A percentile compares a stretch with the other conserved stretches of the same genome.
Conservation (phyloP, 2,113 vertebrate species). For the Pseudopipra pipra region DNA sequence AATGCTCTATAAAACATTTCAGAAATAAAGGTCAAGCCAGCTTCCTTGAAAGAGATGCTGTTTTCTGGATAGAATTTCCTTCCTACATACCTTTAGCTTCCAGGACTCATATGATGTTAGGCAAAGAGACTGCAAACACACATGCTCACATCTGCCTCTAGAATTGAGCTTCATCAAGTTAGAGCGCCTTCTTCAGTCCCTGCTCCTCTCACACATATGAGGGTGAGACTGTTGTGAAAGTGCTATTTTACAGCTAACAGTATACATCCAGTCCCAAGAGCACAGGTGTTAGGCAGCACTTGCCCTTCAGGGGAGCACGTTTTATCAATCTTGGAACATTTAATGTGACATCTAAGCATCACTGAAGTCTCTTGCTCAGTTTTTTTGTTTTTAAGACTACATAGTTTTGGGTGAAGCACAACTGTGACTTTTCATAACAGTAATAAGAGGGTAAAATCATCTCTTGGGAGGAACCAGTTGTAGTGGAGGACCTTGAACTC, state of each 20-base stretch:
- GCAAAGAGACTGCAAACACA: not conserved
- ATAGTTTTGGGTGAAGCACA: not conserved
- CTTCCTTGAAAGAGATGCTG: not conserved
- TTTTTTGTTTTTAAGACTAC: not conserved
- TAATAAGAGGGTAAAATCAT: not conserved
- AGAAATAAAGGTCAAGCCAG: conserved; percentile 31
- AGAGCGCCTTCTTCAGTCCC: not conserved
- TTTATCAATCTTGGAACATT: not conserved
- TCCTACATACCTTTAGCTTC: not conserved
- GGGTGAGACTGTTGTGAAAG: not conserved
- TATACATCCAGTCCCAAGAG: not conserved
- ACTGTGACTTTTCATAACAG: not conserved
- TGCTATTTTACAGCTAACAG: not conserved
- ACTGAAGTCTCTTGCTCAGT: not conserved
- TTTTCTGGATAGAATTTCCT: conserved; percentile 14
- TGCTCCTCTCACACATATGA: not conserved
- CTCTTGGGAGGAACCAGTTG: not conserved
- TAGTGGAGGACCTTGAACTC: not conserved
- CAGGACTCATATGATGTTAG: not conserved
- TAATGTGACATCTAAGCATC: not conserved
- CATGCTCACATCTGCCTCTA: not conserved
- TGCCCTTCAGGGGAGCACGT: not conserved
- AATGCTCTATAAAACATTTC: conserved; percentile 2
- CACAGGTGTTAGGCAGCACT: not conserved
- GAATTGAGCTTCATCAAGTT: not conserved